Conservation (phyloP, 2,113 vertebrate genomes). For the Rhabdornis inornatus region DNA sequence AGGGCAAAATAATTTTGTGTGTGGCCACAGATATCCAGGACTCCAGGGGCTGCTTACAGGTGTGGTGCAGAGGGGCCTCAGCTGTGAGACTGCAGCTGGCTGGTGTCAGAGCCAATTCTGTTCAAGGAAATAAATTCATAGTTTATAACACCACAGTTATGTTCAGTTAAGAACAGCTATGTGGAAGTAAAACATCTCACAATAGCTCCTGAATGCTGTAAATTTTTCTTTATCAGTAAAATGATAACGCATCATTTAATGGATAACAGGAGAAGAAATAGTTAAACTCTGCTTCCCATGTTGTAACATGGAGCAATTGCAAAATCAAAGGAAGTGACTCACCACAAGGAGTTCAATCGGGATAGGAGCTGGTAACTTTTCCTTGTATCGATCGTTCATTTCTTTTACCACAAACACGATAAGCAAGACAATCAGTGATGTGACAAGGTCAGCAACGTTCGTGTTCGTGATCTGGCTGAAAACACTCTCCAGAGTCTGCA, state of each 20-base stretch:
- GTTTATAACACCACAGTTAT: background rate
- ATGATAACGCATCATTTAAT: background rate
- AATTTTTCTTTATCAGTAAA: background rate
- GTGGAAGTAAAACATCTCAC: background rate
- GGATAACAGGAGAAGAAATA: background rate
- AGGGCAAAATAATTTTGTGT: background rate
- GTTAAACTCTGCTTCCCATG: background rate
- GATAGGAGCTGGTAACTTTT: conserved; percentile 88
- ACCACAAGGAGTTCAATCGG: conserved; percentile 94
- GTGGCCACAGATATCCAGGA: background rate
- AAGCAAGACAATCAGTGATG: conserved; percentile 82
- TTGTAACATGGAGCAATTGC: background rate
- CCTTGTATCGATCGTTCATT: conserved; percentile 88
- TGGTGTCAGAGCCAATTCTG: background rate
- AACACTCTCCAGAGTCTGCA: conserved; percentile 81
- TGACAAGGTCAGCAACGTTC: conserved; percentile 89
- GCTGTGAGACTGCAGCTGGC: background rate
- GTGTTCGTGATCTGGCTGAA: conserved; percentile 82
- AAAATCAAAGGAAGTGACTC: conserved; percentile 44
- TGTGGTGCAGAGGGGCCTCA: background rate
- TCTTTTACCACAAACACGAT: conserved; percentile 88
- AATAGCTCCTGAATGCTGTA: background rate
- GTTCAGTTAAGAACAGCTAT: background rate
- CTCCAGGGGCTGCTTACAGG: background rate
- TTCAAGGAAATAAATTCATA: background rate